Evolutionary conservation across 2,888 invertebrate genomes (phyloP), one percentile per base, ranked within the genome.

Genomic region (Campaea margaritaria): DNA sequence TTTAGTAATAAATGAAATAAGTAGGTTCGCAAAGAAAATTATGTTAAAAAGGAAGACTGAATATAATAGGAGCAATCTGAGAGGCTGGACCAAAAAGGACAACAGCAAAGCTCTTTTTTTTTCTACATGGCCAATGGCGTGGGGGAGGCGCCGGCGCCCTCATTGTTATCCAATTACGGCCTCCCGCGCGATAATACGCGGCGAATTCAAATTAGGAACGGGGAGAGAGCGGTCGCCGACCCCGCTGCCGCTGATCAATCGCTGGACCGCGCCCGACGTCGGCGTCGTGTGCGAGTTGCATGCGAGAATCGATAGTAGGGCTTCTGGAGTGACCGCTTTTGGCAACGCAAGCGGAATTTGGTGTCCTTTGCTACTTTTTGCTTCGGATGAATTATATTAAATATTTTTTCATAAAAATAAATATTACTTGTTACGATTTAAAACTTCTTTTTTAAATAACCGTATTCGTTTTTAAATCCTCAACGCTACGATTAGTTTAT

Each of bases 141-240:
- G 69, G 77, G 87, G 88, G 87, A 81, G 87, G 87, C 84, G 87
- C 83, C 81, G 81, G 81, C 84, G 84, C 89, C 89, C 86, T 84
- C 87, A 90, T 91, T 90, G 91, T 92, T 91, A 92, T 91, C 92
- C 91, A 91, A 91, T 91, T 91, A 91, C 85, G 85, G 78, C 82
- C 85, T 87, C 89, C 89, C 87, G 89, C 86, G 85, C 86, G 89
- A 87, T 89, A 90, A 91, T 89, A 84, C 86, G 88, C 86, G 85
- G 91, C 90, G 89, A 91, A 91, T 91, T 91, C 87, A 90, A 91
- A 92, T 91, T 89, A 90, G 89, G 87, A 81, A 76, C 84, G 75
- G 87, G 90, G 91, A 87, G 86, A 85, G 89, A 88, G 85, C 86
- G 90, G 91, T 87, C 91, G 85, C 73, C 83, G 91, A 92, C 89